A percentile compares a stretch with the other conserved stretches of the same genome.
Conservation (phyloP, 2,797 vertebrate species). For the Triplophysa bombifrons region DNA sequence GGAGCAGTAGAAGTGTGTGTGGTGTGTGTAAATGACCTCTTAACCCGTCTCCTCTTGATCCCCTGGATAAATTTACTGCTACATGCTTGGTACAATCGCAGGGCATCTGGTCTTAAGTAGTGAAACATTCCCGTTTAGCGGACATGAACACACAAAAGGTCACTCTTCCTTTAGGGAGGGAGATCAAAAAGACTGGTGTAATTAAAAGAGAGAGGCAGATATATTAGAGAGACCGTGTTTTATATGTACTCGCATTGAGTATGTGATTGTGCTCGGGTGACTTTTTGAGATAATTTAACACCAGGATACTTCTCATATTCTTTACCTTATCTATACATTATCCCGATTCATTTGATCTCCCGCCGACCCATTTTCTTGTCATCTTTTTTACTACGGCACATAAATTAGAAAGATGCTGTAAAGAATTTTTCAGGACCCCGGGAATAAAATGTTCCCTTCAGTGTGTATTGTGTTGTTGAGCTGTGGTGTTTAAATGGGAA, state of each 20-base stretch:
- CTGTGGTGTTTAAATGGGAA: background rate
- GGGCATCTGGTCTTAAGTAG: conserved; percentile 6
- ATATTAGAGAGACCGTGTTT: too few relatives aligned
- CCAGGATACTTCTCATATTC: background rate
- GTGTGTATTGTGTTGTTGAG: background rate
- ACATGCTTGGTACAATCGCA: conserved; percentile 22
- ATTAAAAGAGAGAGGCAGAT: too few relatives aligned
- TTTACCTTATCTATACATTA: background rate
- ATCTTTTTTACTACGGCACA: background rate
- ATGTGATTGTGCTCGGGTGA: background rate
- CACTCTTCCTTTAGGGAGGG: too few relatives aligned
- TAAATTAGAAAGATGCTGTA: background rate
- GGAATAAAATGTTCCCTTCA: too few relatives aligned
- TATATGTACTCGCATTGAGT: too few relatives aligned
- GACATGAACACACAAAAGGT: conserved; percentile 22
- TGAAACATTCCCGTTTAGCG: conserved; percentile 16
- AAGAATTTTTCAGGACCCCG: background rate
- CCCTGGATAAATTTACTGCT: conserved; percentile 70
- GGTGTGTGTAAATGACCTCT: conserved; percentile 68
- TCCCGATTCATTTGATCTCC: background rate
- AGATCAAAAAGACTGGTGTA: too few relatives aligned
- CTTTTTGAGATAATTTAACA: conserved; percentile 3
- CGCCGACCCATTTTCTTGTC: background rate
- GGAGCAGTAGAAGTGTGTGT: too few relatives aligned
- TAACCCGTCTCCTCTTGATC: conserved; percentile 66